phyloP scores from a whole-genome alignment of 2,113 vertebrate genomes.

The Eubucco bourcierii region DNA sequence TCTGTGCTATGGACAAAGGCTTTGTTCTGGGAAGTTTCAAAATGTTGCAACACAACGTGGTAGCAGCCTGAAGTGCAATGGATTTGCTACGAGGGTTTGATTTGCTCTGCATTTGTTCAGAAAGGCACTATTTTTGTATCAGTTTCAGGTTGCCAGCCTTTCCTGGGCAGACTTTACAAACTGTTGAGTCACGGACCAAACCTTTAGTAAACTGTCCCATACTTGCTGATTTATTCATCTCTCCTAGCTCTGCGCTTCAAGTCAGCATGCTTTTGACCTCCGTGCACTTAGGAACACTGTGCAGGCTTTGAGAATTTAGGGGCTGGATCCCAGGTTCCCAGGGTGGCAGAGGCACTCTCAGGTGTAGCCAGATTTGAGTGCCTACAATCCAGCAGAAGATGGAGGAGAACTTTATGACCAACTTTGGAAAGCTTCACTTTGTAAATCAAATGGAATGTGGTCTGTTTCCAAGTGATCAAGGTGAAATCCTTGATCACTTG shows the following conservation, averaged over 20 bases:
- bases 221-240: slow-evolving; percentile 16
- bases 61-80: neutral
- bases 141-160: slow-evolving; percentile 17
- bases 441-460: neutral
- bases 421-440: neutral
- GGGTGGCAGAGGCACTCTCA: neutral
- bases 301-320: neutral
- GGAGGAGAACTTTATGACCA: neutral
- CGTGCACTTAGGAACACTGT: neutral
- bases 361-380: neutral
- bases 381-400: neutral
- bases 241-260: neutral
- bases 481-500: neutral
- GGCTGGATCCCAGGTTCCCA: neutral
- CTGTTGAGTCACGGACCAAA: slow-evolving; percentile 26
- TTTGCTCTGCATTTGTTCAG: neutral
- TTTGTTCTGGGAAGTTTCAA: slow-evolving; percentile 27
- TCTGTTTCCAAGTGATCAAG: neutral
- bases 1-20: neutral
- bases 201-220: neutral
- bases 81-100: neutral
- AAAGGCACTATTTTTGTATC: slow-evolving; percentile 31
- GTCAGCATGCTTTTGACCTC: neutral
- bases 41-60: fast-evolving
- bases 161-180: neutral